Conservation (phyloP, 2,113 vertebrate species). For the Rhinoderma darwinii region DNA sequence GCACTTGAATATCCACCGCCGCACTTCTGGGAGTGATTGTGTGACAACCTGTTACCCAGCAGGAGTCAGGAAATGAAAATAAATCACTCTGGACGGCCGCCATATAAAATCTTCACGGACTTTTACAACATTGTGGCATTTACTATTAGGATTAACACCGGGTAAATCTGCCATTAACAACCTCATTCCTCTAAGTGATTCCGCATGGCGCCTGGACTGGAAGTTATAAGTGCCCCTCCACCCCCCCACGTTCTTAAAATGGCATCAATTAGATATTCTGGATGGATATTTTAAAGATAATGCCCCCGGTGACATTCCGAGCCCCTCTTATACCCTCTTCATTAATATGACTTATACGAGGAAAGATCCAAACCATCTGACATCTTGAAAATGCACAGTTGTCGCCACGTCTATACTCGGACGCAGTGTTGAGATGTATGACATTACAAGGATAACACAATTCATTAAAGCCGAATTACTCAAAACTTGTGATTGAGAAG, state of each 20-base stretch:
- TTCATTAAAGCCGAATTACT: background rate
- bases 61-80: conserved; percentile 31
- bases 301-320: too few relatives aligned
- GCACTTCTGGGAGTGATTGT: conserved; percentile 1
- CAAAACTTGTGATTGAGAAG: background rate
- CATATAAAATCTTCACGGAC: conserved; percentile 30
- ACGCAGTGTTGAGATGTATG: background rate
- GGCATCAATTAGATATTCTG: background rate
- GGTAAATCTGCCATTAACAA: conserved; percentile 34
- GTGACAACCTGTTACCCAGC: conserved; percentile 15
- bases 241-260: background rate
- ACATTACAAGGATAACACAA: background rate
- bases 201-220: background rate
- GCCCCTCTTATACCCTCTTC: too few relatives aligned
- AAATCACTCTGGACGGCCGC: conserved; percentile 3
- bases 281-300: background rate
- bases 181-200: conserved; percentile 42
- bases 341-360: too few relatives aligned
- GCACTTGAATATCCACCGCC: background rate
- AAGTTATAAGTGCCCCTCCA: background rate
- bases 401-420: too few relatives aligned
- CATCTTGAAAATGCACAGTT: too few relatives aligned
- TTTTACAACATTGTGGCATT: conserved; percentile 26
- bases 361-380: too few relatives aligned
- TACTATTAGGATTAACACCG: conserved; percentile 40